These are phyloP conservation scores for Danio kyathit DNA, from an alignment of 2,797 vertebrate species.

Conservation along the genomic window DNA sequence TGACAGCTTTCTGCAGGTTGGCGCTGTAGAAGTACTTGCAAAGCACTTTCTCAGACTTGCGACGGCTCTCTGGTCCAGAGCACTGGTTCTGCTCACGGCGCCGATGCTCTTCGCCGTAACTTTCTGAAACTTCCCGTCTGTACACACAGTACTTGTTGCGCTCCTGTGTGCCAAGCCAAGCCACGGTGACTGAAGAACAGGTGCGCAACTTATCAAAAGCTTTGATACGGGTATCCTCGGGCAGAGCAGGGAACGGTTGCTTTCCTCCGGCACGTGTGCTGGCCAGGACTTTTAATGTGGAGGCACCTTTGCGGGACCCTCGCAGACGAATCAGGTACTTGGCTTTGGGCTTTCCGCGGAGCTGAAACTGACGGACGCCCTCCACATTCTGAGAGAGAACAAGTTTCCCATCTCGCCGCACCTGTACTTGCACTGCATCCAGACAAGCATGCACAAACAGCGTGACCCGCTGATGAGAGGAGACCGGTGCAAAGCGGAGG, in stretches of 20 bases:
- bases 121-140: constrained; percentile 89
- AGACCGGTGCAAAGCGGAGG: constrained; percentile 91
- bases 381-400: constrained; percentile 92
- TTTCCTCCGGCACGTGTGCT: constrained; percentile 89
- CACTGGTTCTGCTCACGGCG: constrained; percentile 95
- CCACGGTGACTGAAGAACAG: constrained; percentile 92
- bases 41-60: constrained; percentile 95
- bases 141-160: constrained; percentile 98
- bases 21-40: constrained; percentile 99
- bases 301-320: constrained; percentile 92
- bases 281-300: constrained; percentile 90
- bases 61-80: constrained; percentile 90
- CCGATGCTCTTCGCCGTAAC: constrained; percentile 89
- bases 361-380: constrained; percentile 91
- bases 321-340: constrained; percentile 93
- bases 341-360: constrained; percentile 94
- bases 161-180: constrained; percentile 97
- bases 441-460: constrained; percentile 93
- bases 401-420: constrained; percentile 92
- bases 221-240: constrained; percentile 95
- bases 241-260: constrained; percentile 93
- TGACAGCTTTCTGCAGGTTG: constrained; percentile 95
- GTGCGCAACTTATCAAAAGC: constrained; percentile 97
- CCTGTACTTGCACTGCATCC: constrained; percentile 91
- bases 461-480: constrained; percentile 93